These are phyloP conservation scores for Bombus fervidus DNA, from an alignment of 1,140 invertebrate species.

Conservation along the genomic window DNA sequence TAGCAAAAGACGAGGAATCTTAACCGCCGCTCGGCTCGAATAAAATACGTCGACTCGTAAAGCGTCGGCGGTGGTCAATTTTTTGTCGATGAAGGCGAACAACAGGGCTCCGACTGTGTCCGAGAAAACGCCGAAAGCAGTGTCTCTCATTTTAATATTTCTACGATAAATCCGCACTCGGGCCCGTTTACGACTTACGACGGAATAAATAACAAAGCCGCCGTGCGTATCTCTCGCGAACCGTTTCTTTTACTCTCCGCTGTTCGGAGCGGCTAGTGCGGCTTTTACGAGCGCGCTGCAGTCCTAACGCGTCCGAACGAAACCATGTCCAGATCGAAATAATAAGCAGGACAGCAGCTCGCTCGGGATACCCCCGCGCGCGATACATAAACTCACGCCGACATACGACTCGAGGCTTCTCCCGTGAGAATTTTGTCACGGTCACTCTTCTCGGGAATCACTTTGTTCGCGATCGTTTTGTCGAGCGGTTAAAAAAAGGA, in stretches of 20 bases:
- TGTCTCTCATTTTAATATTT: slow-evolving; percentile 75
- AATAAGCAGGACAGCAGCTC: slow-evolving; percentile 58
- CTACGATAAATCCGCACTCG: slow-evolving; percentile 71
- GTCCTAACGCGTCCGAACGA: slow-evolving; percentile 52
- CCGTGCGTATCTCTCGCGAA: slow-evolving; percentile 28
- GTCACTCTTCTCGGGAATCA: not conserved
- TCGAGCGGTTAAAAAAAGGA: slow-evolving; percentile 68
- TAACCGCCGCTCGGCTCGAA: slow-evolving; percentile 39
- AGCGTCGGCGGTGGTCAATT: slow-evolving; percentile 55
- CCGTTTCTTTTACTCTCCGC: slow-evolving; percentile 20
- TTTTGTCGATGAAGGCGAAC: slow-evolving; percentile 37
- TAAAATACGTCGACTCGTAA: slow-evolving; percentile 70
- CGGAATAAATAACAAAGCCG: slow-evolving; percentile 75
- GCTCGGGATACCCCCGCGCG: slow-evolving; percentile 9
- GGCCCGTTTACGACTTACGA: slow-evolving; percentile 70
- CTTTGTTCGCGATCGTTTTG: slow-evolving; percentile 27
- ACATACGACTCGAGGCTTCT: slow-evolving; percentile 60
- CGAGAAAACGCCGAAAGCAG: slow-evolving; percentile 26
- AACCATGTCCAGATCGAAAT: slow-evolving; percentile 59
- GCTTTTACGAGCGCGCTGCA: slow-evolving; percentile 64
- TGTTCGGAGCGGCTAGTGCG: slow-evolving; percentile 25
- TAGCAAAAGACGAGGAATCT: not conserved
- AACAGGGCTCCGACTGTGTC: not conserved
- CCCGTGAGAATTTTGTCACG: not conserved
- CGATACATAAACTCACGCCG: slow-evolving; percentile 68